Percentiles rank a stretch among this genome's conserved stretches.
Conservation (phyloP, 2,888 invertebrate genomes). For the Caenorhabditis auriculariae region DNA sequence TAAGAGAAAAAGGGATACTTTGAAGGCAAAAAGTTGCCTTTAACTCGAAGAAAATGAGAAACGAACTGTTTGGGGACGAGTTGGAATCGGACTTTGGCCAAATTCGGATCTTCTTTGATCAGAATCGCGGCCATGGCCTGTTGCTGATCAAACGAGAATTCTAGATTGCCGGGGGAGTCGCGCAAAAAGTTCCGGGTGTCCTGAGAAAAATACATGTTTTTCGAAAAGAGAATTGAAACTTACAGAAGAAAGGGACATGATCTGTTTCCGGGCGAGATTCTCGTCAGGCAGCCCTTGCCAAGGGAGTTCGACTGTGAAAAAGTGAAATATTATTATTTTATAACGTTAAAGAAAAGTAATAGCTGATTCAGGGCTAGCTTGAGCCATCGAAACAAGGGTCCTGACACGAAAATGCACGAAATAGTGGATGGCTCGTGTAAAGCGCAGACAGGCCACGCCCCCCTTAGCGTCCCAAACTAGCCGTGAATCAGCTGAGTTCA, state of each 20-base stretch:
- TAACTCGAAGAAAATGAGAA: conserved; percentile 5
- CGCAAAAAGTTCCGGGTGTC: conserved; percentile 96
- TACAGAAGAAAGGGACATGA: conserved; percentile 86
- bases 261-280: conserved; percentile 88
- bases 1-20: too few species aligned
- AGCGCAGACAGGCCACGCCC: too few species aligned
- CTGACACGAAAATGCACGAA: too few species aligned
- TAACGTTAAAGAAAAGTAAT: background rate
- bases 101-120: conserved; percentile 89
- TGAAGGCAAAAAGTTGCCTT: background rate
- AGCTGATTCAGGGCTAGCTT: too few species aligned
- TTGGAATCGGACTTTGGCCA: conserved; percentile 97
- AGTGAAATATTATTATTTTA: conserved; percentile 34
- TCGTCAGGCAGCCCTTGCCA: conserved; percentile 96
- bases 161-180: conserved; percentile 78
- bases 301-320: conserved; percentile 76
- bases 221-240: too few species aligned
- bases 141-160: conserved; percentile 78
- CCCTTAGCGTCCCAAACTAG: too few species aligned
- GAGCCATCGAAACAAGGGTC: too few species aligned
- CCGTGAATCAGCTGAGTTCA: too few species aligned
- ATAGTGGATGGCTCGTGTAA: too few species aligned
- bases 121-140: conserved; percentile 84
- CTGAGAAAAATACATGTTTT: too few species aligned
- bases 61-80: conserved; percentile 98